Percentiles rank a stretch among this genome's conserved stretches.
Evolutionary conservation across 2,888 invertebrate species (phyloP).

Genomic region (Lasiommata megera): DNA sequence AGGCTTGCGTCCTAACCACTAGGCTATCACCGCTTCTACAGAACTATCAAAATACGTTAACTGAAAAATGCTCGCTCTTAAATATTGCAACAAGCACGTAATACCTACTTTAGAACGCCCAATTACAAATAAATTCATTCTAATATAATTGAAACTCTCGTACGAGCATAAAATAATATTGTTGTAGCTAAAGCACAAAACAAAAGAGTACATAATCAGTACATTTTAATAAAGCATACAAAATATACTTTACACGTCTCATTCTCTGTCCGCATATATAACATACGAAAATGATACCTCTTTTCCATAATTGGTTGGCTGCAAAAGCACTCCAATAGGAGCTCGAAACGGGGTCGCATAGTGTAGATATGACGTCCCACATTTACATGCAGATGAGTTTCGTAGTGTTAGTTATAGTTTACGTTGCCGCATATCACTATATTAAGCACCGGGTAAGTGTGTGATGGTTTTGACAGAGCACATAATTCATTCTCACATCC

Average conservation of each 20-base stretch:
- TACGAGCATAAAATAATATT: not conserved
- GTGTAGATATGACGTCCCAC: slow-evolving; percentile 28
- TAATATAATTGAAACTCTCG: too few relatives aligned
- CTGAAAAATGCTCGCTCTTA: too few relatives aligned
- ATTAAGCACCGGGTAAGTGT: slow-evolving; percentile 27
- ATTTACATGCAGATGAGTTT: slow-evolving; percentile 33
- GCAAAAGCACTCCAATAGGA: slow-evolving; percentile 27
- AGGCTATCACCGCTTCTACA: too few relatives aligned
- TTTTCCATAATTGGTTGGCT: slow-evolving; percentile 29
- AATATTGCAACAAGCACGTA: too few relatives aligned
- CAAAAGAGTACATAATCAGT: not conserved
- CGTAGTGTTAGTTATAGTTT: slow-evolving; percentile 24
- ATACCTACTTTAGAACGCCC: too few relatives aligned
- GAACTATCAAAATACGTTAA: too few relatives aligned
- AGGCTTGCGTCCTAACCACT: too few relatives aligned
- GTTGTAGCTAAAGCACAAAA: not conserved
- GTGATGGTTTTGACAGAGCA: slow-evolving; percentile 24
- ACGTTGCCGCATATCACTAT: slow-evolving; percentile 25
- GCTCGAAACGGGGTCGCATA: slow-evolving; percentile 29
- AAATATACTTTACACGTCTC: not conserved
- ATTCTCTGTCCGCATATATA: slow-evolving; percentile 3
- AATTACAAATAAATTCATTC: too few relatives aligned
- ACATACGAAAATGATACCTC: slow-evolving; percentile 22
- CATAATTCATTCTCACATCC: slow-evolving; percentile 13
- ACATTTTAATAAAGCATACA: not conserved